These are phyloP conservation scores for Orthonevra nobilis DNA, from an alignment of 2,888 invertebrate species.

Conservation along the genomic window DNA sequence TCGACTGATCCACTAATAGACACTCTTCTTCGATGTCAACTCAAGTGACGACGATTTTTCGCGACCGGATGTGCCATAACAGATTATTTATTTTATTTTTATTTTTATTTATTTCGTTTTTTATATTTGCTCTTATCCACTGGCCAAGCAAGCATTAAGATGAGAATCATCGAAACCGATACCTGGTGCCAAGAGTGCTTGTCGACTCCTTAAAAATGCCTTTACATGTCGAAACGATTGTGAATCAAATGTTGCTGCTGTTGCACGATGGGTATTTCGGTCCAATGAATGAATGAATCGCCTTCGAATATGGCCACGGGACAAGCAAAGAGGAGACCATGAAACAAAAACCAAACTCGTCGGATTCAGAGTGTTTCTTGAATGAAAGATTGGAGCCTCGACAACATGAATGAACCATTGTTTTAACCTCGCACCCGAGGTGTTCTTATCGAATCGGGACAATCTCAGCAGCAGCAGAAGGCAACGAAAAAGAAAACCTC, in stretches of 20 bases:
- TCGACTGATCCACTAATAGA: constrained; percentile 58
- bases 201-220: constrained; percentile 48
- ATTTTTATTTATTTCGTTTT: too few species aligned
- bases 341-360: too few species aligned
- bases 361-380: constrained; percentile 62
- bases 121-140: constrained; percentile 14
- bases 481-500: constrained; percentile 61
- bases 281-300: constrained; percentile 60
- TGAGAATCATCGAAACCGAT: constrained; percentile 59
- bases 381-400: constrained; percentile 67
- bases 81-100: constrained; percentile 75
- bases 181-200: constrained; percentile 41
- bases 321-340: constrained; percentile 1
- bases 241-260: constrained; percentile 61
- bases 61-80: constrained; percentile 80
- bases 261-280: constrained; percentile 57
- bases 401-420: constrained; percentile 70
- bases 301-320: constrained; percentile 22
- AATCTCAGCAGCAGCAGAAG: constrained; percentile 45
- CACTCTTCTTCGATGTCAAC: constrained; percentile 51
- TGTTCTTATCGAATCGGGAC: constrained; percentile 69
- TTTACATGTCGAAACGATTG: constrained; percentile 64
- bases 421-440: constrained; percentile 69
- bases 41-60: constrained; percentile 67
- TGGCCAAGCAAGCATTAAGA: constrained; percentile 51